phyloP scores from a whole-genome alignment of 2,797 vertebrate genomes.

The Limosa lapponica region DNA sequence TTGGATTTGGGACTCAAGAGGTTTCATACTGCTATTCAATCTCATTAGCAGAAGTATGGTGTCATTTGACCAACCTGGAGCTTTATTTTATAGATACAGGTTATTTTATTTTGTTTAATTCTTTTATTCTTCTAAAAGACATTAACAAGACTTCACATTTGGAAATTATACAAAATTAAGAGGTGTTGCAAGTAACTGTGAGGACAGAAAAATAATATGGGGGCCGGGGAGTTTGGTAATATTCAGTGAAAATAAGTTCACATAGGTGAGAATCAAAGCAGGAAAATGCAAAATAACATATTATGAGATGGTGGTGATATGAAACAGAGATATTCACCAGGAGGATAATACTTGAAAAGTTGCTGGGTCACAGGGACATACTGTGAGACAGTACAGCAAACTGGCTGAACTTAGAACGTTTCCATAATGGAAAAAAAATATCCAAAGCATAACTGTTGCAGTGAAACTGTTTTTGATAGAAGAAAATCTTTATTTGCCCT shows the following conservation, averaged over 20 bases:
- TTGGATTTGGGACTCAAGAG: background rate
- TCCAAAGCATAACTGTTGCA: background rate
- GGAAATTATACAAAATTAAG: background rate
- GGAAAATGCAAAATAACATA: background rate
- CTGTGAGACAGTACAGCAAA: background rate
- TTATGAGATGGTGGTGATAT: background rate
- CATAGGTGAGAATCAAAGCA: background rate
- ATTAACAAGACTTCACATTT: background rate
- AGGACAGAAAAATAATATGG: background rate
- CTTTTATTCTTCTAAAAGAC: background rate
- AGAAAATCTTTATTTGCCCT: background rate
- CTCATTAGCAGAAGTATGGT: background rate
- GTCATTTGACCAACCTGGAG: background rate
- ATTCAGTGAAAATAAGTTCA: constrained; percentile 15
- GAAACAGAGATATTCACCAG: background rate
- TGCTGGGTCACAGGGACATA: background rate
- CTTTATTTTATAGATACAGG: background rate
- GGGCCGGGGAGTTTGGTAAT: background rate
- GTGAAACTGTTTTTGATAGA: background rate
- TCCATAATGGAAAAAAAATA: background rate
- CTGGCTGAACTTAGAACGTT: background rate
- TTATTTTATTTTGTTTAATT: background rate
- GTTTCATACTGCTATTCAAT: background rate
- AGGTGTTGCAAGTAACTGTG: background rate
- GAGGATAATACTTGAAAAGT: background rate